Percentiles rank a stretch among this genome's conserved stretches.
These are phyloP conservation scores for Chroicocephalus ridibundus DNA, from an alignment of 2,113 vertebrate species.

Conservation along the genomic window DNA sequence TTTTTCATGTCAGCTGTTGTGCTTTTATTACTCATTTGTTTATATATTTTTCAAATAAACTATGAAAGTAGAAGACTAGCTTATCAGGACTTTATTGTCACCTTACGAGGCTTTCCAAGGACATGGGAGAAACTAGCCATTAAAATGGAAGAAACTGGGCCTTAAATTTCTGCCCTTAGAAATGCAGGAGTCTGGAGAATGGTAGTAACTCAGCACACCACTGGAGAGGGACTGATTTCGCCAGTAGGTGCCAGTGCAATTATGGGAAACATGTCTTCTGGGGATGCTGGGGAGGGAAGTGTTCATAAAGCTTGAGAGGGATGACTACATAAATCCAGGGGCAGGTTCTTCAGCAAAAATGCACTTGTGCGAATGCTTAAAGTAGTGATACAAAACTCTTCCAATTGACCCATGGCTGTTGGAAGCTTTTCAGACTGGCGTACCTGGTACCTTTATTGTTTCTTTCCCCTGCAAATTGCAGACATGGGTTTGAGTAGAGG, in stretches of 20 bases:
- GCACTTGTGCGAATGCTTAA: not conserved
- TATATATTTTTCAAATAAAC: not conserved
- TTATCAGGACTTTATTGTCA: not conserved
- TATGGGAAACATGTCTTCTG: not conserved
- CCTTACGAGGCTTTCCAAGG: not conserved
- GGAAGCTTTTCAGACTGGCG: not conserved
- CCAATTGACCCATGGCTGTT: not conserved
- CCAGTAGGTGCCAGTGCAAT: slow-evolving; percentile 23
- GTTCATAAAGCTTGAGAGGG: not conserved
- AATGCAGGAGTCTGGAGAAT: not conserved
- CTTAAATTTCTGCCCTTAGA: not conserved
- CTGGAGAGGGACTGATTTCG: not conserved
- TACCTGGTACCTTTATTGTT: not conserved
- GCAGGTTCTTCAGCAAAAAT: not conserved
- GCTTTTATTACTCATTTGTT: not conserved
- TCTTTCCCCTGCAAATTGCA: not conserved
- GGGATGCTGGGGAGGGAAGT: not conserved
- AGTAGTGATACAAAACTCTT: not conserved
- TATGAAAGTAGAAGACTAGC: not conserved
- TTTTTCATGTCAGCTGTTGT: not conserved
- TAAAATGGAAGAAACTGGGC: not conserved
- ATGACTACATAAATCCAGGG: not conserved
- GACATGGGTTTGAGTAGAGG: not conserved
- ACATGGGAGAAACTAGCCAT: not conserved
- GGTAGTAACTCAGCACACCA: not conserved